These are phyloP conservation scores for Conops quadrifasciatus DNA, from an alignment of 2,888 invertebrate species.

Conservation along the genomic window DNA sequence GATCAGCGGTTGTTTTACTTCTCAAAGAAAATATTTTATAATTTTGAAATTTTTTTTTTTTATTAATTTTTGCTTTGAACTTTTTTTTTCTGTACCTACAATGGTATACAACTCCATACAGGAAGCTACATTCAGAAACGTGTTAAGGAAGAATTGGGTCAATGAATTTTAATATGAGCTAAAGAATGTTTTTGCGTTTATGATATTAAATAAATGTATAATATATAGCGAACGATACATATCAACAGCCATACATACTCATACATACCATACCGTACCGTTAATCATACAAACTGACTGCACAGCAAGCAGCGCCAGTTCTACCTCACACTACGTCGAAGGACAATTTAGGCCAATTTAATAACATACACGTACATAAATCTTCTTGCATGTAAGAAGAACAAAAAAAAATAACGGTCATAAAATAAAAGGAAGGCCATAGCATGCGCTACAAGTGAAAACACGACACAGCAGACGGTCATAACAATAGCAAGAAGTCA, in stretches of 20 bases:
- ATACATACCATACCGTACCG: not conserved
- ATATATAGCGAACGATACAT: no score
- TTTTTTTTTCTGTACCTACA: no score
- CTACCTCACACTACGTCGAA: not conserved
- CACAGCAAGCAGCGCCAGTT: constrained; percentile 9
- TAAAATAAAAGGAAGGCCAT: constrained; percentile 16
- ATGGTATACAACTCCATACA: no score
- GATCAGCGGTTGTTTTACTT: no score
- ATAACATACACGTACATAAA: not conserved
- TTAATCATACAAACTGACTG: constrained; percentile 15
- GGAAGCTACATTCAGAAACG: not conserved
- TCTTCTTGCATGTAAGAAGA: not conserved
- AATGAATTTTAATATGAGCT: constrained; percentile 12
- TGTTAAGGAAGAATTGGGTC: constrained; percentile 1
- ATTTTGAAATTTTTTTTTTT: no score
- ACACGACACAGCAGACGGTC: constrained; percentile 26
- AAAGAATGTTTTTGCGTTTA: not conserved
- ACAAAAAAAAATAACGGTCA: not conserved
- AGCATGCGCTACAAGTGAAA: constrained; percentile 28
- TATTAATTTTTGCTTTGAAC: no score
- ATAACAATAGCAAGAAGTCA: constrained; percentile 22
- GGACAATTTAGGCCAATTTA: constrained; percentile 15
- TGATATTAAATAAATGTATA: not conserved
- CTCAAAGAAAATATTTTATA: no score
- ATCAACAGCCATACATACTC: no score